These are phyloP conservation scores for Anguilla obscura DNA, from an alignment of 2,797 vertebrate species.

Conservation along the genomic window DNA sequence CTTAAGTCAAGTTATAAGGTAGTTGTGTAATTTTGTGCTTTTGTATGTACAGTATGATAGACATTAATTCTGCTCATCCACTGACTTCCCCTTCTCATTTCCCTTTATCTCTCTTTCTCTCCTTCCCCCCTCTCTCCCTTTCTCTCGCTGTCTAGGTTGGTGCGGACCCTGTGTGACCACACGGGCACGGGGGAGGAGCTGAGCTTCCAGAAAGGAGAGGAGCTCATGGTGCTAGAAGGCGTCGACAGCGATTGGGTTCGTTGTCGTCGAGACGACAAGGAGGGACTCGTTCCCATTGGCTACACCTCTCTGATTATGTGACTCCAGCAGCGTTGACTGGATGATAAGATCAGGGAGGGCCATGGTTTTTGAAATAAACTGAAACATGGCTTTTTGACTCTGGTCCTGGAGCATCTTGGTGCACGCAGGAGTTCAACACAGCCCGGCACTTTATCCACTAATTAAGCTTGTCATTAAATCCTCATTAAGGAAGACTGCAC, in stretches of 20 bases:
- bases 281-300: conserved; percentile 90
- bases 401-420: background rate
- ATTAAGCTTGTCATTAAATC: background rate
- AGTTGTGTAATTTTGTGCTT: background rate
- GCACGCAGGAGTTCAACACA: background rate
- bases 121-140: background rate
- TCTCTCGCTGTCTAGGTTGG: conserved; percentile 68
- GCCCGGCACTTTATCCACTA: background rate
- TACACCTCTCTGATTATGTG: conserved; percentile 93
- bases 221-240: conserved; percentile 80
- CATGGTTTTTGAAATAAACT: conserved; percentile 1
- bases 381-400: background rate
- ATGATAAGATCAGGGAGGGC: conserved; percentile 34
- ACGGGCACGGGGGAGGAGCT: conserved; percentile 71
- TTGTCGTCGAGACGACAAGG: conserved; percentile 81
- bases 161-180: conserved; percentile 88
- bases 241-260: conserved; percentile 93
- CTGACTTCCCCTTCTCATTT: background rate
- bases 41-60: background rate
- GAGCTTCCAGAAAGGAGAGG: conserved; percentile 87
- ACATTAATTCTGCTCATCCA: background rate
- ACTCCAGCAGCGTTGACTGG: conserved; percentile 52
- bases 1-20: background rate
- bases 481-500: background rate
- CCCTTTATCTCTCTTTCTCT: background rate